Conservation (phyloP, 2,888 invertebrate species). For the Oligia fasciuncula region DNA sequence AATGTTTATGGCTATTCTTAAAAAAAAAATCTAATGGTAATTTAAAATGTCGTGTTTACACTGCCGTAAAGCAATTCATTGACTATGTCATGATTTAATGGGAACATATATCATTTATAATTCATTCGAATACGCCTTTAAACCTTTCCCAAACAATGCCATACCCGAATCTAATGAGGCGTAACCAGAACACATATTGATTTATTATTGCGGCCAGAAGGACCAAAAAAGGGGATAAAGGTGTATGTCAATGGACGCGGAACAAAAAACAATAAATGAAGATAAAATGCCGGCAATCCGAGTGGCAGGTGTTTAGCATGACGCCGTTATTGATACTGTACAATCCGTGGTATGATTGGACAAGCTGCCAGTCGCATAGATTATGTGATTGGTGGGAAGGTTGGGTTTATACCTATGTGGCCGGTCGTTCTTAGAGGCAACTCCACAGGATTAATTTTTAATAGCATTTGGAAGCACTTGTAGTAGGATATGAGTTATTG, state of each 20-base stretch:
- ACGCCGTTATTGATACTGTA: constrained; percentile 74
- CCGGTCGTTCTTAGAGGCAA: background rate
- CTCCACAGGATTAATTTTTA: background rate
- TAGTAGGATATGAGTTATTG: no score
- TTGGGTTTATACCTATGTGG: constrained; percentile 19
- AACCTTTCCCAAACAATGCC: constrained; percentile 38
- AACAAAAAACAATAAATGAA: constrained; percentile 79
- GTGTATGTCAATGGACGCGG: constrained; percentile 72
- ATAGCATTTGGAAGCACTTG: background rate
- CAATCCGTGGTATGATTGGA: constrained; percentile 58
- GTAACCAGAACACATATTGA: constrained; percentile 70
- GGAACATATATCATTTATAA: constrained; percentile 40
- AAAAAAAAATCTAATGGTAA: background rate
- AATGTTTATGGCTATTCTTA: background rate
- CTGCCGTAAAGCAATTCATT: constrained; percentile 19
- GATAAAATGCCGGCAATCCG: constrained; percentile 78
- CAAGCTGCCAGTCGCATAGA: constrained; percentile 56
- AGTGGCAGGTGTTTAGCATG: constrained; percentile 79
- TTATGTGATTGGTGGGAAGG: background rate
- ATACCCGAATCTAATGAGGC: constrained; percentile 68
- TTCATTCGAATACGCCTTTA: constrained; percentile 30
- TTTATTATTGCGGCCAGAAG: constrained; percentile 65
- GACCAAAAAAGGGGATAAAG: constrained; percentile 74
- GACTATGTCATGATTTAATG: constrained; percentile 36
- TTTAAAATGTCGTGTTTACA: constrained; percentile 35